A percentile compares a stretch with the other conserved stretches of the same genome.
Evolutionary conservation across 1,140 invertebrate genomes (phyloP).

Genomic region (Steinernema khuongi): DNA sequence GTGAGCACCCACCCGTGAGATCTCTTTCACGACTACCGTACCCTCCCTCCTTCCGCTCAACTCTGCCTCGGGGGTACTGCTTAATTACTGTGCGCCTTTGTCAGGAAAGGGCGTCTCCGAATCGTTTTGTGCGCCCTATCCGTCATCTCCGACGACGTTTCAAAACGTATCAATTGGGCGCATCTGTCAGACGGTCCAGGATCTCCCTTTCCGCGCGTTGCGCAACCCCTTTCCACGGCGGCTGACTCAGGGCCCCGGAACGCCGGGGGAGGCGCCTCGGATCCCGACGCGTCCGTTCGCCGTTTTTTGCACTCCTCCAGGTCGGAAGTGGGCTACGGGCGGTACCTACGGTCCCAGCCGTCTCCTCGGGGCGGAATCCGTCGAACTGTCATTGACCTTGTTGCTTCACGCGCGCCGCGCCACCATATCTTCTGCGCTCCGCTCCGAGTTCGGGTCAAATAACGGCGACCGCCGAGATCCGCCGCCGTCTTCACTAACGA

Average conservation of each 20-base stretch:
- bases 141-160: too few relatives aligned
- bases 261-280: background rate
- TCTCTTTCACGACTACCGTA: too few relatives aligned
- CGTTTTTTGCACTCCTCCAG: background rate
- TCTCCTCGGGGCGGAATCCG: conserved; percentile 12
- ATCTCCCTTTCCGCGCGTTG: background rate
- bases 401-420: conserved; percentile 12
- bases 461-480: conserved; percentile 9
- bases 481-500: background rate
- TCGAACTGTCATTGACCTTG: conserved; percentile 16
- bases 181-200: too few relatives aligned
- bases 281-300: background rate
- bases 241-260: background rate
- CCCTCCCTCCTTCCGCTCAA: too few relatives aligned
- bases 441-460: conserved; percentile 10
- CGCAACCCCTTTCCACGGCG: background rate
- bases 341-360: background rate
- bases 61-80: too few relatives aligned
- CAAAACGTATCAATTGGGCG: too few relatives aligned
- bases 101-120: too few relatives aligned
- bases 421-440: background rate
- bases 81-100: too few relatives aligned
- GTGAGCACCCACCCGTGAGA: too few relatives aligned
- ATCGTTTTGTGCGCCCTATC: too few relatives aligned
- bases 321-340: conserved; percentile 16